Percentiles rank a stretch among this genome's conserved stretches.
Conservation (phyloP, 2,113 vertebrate genomes). For the Peucedramus taeniatus region DNA sequence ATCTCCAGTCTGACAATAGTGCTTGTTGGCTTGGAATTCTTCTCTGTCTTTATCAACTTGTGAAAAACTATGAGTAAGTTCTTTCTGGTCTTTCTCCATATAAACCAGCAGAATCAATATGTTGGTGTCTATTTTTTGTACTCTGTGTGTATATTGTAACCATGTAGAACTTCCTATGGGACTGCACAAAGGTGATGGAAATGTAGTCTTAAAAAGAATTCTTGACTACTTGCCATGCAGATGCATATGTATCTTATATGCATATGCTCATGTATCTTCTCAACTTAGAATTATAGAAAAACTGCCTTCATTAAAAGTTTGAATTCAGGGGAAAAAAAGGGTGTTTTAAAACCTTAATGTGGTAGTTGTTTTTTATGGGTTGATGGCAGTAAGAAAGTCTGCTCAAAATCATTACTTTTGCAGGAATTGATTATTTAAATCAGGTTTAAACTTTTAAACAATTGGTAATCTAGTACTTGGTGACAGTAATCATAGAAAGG, state of each 20-base stretch:
- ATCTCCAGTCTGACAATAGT: constrained; percentile 96
- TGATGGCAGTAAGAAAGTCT: background rate
- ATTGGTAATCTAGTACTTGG: background rate
- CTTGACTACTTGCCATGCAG: background rate
- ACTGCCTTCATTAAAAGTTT: background rate
- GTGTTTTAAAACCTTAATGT: background rate
- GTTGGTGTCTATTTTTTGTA: background rate
- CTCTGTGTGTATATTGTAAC: background rate
- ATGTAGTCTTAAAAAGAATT: background rate
- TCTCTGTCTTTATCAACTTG: constrained; percentile 97
- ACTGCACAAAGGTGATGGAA: background rate
- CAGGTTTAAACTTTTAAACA: background rate
- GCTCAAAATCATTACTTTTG: background rate
- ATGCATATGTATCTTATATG: too few relatives aligned
- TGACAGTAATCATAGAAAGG: background rate
- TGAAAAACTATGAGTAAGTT: constrained; percentile 98
- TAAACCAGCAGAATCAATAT: background rate
- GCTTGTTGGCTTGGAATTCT: constrained; percentile 95
- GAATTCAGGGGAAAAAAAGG: background rate
- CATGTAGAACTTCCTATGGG: background rate
- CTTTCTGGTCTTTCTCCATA: background rate
- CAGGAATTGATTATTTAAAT: background rate
- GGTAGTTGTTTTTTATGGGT: background rate
- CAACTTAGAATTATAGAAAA: background rate
- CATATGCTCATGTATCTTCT: background rate